Evolutionary conservation across 2,797 vertebrate species (phyloP), one percentile per base, ranked within the genome.

Genomic region (Holocentrus rufus): DNA sequence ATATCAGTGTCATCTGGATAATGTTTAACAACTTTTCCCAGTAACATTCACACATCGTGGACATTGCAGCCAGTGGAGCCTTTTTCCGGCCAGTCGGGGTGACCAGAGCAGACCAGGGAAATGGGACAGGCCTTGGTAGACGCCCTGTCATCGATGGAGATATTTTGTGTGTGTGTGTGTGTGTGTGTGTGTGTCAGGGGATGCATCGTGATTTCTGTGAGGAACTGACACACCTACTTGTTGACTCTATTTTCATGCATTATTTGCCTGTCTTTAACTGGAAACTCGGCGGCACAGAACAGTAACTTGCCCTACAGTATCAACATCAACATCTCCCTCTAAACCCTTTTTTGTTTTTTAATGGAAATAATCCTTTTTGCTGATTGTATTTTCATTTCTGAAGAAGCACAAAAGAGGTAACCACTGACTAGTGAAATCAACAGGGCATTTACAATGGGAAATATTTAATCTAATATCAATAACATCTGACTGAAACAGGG

Each of bases 11-110:
- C 84, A 81, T 60, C 65, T 60, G 72, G 83, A 86, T 82, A 65
- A 76, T 83, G 72, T 85, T 85, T 81, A 76, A 81, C 82, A 58
- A 44, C 14, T 54, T 44, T 60, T 60, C 36, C 36, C 13, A 44
- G 14, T 15, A 60, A 60, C 36, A 25, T 56, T 79, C 25, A 49
- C 49, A 47, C 62, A 61, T 69, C 6, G 42, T 66, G 60, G 69
- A 61, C 65, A 31, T 68, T 67, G 81, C 76, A 49, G 60, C 30
- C 77, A 31, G 65, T 59, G 73, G 27, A 71, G 72, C 64, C 76
- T 71, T 11, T n/a, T 1, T 27, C 42, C 7, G 23, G 36, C 31
- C 31, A 34, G 31, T 34, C 31, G 31, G 31, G 31, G 31, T 34
- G 31, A 34, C 31, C 31, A 34, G 44, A 17, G 23, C 7, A 17